A percentile compares a stretch with the other conserved stretches of the same genome.
phyloP scores from a whole-genome alignment of 92 coral and sea anemone species.

The Parazoanthus atlanticus region DNA sequence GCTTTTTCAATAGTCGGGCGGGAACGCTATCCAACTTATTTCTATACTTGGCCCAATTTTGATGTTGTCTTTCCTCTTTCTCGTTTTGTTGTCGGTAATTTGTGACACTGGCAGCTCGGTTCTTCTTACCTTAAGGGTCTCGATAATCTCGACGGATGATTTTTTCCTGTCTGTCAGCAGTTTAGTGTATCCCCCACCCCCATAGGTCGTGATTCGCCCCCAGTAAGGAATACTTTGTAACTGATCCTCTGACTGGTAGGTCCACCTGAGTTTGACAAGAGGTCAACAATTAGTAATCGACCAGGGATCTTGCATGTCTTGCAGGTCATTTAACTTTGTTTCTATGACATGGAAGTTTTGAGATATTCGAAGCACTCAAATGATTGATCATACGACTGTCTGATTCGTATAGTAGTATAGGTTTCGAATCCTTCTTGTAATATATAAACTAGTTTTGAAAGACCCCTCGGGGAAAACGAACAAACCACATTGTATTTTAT shows the following conservation, averaged over 20 bases:
- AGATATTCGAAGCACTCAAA: too few species aligned
- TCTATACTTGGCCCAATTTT: too few species aligned
- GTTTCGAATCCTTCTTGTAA: too few species aligned
- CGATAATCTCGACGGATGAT: slow-evolving; percentile 39
- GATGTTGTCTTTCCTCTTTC: too few species aligned
- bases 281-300: background rate
- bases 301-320: background rate
- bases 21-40: too few species aligned
- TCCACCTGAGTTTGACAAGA: slow-evolving; percentile 37
- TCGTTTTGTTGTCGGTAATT: too few species aligned
- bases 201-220: slow-evolving; percentile 61
- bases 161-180: slow-evolving; percentile 44
- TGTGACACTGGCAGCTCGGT: background rate
- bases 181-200: slow-evolving; percentile 63
- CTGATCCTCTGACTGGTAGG: slow-evolving; percentile 47
- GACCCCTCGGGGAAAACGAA: background rate
- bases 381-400: background rate
- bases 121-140: slow-evolving; percentile 10
- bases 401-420: background rate
- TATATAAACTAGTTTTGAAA: background rate
- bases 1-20: too few species aligned
- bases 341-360: background rate
- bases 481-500: too few species aligned
- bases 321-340: background rate
- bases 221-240: slow-evolving; percentile 53